Conservation (phyloP, 2,888 invertebrate genomes). For the Apamea anceps region DNA sequence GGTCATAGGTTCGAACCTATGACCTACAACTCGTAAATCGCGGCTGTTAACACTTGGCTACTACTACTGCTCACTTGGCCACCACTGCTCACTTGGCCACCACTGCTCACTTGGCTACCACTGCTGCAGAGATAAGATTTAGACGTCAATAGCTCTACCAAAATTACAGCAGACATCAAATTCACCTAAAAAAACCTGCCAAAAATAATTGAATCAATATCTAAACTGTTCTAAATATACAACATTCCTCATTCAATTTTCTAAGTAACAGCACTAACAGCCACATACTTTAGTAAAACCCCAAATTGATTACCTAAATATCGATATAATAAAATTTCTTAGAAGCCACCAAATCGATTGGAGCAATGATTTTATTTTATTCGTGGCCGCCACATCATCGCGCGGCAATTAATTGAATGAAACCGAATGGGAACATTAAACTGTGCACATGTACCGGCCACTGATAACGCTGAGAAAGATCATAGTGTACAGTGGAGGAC, state of each 20-base stretch:
- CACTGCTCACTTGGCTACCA: too few species aligned
- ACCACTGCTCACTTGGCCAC: too few species aligned
- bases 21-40: too few species aligned
- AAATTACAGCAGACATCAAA: neutral
- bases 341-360: constrained; percentile 38
- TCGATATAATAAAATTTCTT: constrained; percentile 41
- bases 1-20: too few species aligned
- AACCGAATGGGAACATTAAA: constrained; percentile 87
- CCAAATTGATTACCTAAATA: constrained; percentile 33
- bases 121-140: too few species aligned
- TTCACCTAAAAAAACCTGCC: neutral
- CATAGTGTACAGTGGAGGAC: constrained; percentile 75
- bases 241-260: constrained; percentile 21
- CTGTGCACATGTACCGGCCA: constrained; percentile 86
- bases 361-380: constrained; percentile 59
- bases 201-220: neutral
- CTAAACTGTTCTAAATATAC: constrained; percentile 18
- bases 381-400: constrained; percentile 67
- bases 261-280: constrained; percentile 33
- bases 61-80: too few species aligned
- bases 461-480: constrained; percentile 88
- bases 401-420: constrained; percentile 85
- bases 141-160: too few species aligned
- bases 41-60: too few species aligned
- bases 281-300: constrained; percentile 7